Base-by-base conservation (phyloP, 2,888 invertebrate species). In the Noctuana brunneofusca region DNA sequence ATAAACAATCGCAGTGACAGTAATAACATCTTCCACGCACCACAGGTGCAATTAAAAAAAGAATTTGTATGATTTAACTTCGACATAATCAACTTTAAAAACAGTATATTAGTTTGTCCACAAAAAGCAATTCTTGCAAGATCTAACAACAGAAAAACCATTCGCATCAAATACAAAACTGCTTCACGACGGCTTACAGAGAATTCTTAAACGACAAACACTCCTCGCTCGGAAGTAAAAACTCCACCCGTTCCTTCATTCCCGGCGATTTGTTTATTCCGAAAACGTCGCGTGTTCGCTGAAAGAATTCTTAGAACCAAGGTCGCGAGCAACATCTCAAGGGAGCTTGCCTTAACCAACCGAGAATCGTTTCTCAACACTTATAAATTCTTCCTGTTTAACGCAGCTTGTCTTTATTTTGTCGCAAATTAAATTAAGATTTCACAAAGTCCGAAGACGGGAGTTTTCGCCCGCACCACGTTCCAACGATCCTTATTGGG, bases 381-480 rank as follows among this genome's bases (percentile, higher is more conserved):
- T 73, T 71, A 70, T 71, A 71, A 79, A 81, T 76, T 79, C 75
- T 73, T 74, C 72, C 68, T 74, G 71, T 76, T 71, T 71, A 52
- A 56, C 63, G 41, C 38, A 68, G 68, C 67, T 67, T 70, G 79
- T 80, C 77, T 81, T 81, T 81, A 74, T 78, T 80, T 78, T 75
- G 68, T 69, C 65, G 65, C 70, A 78, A 82, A 85, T 82, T 77
- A 76, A 83, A 84, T 85, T 84, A 84, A 84, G 83, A 84, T 81
- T 82, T 83, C 75, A 76, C 74, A 69, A 75, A 72, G 75, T 75
- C 75, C 41, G 63, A 41, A 18, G 72, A 72, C 74, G 76, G 69
- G 69, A 69, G 70, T 67, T 67, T 65, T 58, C 65, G 65, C 48
- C 62, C 43, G 30, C n/a, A 43, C 56, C 50, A 60, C 58, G 57